Conservation (phyloP, 2,888 invertebrate genomes). For the Aphidius colemani region DNA sequence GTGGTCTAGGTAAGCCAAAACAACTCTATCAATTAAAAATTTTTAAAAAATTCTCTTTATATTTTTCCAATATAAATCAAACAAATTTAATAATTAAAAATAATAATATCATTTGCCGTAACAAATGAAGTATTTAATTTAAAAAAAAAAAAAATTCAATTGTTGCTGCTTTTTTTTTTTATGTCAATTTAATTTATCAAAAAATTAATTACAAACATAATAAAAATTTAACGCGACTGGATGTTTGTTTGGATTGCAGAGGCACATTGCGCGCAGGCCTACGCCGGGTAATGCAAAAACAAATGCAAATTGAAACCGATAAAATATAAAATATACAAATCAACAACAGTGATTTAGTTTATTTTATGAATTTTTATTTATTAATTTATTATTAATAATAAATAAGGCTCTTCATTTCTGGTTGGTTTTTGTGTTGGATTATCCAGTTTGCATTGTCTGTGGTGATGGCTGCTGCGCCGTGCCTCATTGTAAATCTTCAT, state of each 20-base stretch:
- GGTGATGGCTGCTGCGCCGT: slow-evolving; percentile 59
- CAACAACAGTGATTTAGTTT: background rate
- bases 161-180: too few relatives aligned
- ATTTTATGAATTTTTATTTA: background rate
- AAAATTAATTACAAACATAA: slow-evolving; percentile 31
- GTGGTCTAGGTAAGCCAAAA: slow-evolving; percentile 77
- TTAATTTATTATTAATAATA: background rate
- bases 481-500: slow-evolving; percentile 46
- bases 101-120: background rate
- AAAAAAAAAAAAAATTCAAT: slow-evolving; percentile 25
- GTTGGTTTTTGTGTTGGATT: slow-evolving; percentile 47
- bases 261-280: slow-evolving; percentile 61
- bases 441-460: slow-evolving; percentile 60
- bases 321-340: slow-evolving; percentile 8
- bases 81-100: slow-evolving; percentile 2
- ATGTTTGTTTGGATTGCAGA: slow-evolving; percentile 61
- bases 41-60: background rate
- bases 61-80: background rate
- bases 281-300: slow-evolving; percentile 60
- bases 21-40: background rate
- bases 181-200: slow-evolving; percentile 18
- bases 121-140: slow-evolving; percentile 23
- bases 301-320: slow-evolving; percentile 10
- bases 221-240: slow-evolving; percentile 58
- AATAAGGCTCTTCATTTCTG: too few relatives aligned